phyloP scores from a whole-genome alignment of 1,140 invertebrate species.

The Andricus grossulariae region DNA sequence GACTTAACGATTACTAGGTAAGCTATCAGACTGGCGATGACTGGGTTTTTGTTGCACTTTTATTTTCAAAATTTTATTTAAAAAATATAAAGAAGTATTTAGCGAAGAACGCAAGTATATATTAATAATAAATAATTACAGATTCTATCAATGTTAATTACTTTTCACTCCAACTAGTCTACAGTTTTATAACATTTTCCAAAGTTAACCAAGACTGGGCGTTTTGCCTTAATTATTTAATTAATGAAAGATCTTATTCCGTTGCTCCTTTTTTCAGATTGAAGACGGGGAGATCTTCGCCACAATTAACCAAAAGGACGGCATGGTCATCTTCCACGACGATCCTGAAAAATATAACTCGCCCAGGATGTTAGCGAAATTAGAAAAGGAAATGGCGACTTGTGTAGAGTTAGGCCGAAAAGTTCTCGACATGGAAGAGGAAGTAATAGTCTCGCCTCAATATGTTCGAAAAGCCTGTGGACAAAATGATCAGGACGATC shows the following conservation, averaged over 20 bases:
- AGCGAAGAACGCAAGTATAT: too few relatives aligned
- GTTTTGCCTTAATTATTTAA: neutral
- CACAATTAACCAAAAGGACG: constrained; percentile 97
- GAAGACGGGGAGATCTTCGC: constrained; percentile 98
- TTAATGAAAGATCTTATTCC: neutral
- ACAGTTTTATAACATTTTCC: too few relatives aligned
- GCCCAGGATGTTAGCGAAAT: constrained; percentile 87
- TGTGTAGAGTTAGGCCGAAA: constrained; percentile 92
- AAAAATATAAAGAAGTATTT: too few relatives aligned
- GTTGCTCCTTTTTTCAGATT: constrained; percentile 81
- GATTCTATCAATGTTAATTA: too few relatives aligned
- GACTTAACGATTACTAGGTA: too few relatives aligned
- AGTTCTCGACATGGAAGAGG: constrained; percentile 94
- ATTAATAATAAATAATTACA: too few relatives aligned
- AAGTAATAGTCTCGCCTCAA: constrained; percentile 93
- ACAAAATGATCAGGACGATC: constrained; percentile 79
- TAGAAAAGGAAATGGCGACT: constrained; percentile 92
- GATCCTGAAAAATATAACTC: constrained; percentile 97
- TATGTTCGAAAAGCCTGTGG: constrained; percentile 86
- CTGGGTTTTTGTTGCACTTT: too few relatives aligned
- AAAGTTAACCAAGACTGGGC: neutral
- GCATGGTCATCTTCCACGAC: constrained; percentile 97
- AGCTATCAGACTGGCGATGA: too few relatives aligned
- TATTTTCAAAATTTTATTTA: too few relatives aligned
- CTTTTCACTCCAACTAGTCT: too few relatives aligned